Percentiles rank a stretch among this genome's conserved stretches.
These are phyloP conservation scores for Geotrupes spiniger DNA, from an alignment of 2,888 invertebrate genomes.

Conservation along the genomic window DNA sequence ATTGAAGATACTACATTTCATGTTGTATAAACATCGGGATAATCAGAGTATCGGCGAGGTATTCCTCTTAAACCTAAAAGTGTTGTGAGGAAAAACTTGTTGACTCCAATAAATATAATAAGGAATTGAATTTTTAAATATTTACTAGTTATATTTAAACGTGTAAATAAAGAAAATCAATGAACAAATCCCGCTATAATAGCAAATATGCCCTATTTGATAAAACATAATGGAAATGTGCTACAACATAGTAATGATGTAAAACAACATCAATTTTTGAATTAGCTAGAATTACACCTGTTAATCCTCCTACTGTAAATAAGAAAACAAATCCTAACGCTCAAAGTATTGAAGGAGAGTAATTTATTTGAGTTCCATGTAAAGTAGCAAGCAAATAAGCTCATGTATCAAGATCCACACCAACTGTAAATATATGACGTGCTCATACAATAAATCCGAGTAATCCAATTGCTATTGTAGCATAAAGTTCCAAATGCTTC, in stretches of 20 bases:
- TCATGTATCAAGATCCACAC: slow-evolving; percentile 79
- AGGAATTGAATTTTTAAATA: slow-evolving; percentile 69
- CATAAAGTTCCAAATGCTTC: too few species aligned
- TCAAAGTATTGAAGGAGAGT: slow-evolving; percentile 62
- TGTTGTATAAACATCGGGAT: slow-evolving; percentile 62
- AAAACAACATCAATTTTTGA: slow-evolving; percentile 74
- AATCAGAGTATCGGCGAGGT: slow-evolving; percentile 75
- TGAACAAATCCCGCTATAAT: slow-evolving; percentile 72
- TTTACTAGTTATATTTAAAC: slow-evolving; percentile 57
- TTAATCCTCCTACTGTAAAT: slow-evolving; percentile 74
- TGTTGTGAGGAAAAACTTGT: slow-evolving; percentile 78
- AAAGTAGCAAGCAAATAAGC: slow-evolving; percentile 77
- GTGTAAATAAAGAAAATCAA: slow-evolving; percentile 69
- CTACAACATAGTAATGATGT: slow-evolving; percentile 81
- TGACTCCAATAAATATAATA: slow-evolving; percentile 72
- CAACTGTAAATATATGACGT: slow-evolving; percentile 82
- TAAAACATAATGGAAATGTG: slow-evolving; percentile 79
- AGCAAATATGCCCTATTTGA: slow-evolving; percentile 77
- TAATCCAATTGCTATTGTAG: slow-evolving; percentile 78
- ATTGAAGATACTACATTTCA: slow-evolving; percentile 69
- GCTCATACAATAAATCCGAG: slow-evolving; percentile 83
- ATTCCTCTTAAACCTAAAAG: slow-evolving; percentile 69
- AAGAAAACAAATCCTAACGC: slow-evolving; percentile 73
- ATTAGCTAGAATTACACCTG: slow-evolving; percentile 67
- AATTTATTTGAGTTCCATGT: slow-evolving; percentile 61